Evolutionary conservation across 2,797 vertebrate genomes (phyloP), one percentile per base, ranked within the genome.

Genomic region (Champsocephalus gunnari): DNA sequence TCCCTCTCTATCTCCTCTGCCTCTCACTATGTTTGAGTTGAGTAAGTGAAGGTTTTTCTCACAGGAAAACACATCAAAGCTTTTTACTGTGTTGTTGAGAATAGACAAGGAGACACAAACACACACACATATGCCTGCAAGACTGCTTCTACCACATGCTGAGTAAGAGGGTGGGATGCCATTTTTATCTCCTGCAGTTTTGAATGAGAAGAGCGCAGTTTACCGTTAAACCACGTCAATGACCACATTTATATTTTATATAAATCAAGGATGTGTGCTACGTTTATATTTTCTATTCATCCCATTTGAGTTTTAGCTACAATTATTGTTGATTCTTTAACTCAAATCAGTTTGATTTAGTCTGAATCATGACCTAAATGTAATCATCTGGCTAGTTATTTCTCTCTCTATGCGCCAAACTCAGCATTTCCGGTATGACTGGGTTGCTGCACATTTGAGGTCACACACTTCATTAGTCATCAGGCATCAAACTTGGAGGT

Each of bases 381-480:
- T 38, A 38, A 38, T 19, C 59, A 28, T 68, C 50, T 57, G 45
- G 60, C 49, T 68, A 14, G 13, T 51, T 70, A 32, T 64, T 65
- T 71, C 48, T 21, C 43, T n/a, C 12, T 45, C 19, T 45, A 6
- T 48, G 16, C 12, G 24, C 75, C 62, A 88, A 83, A 88, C 82
- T 90, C 86, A 89, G 71, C 79, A 69, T 77, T 86, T 66, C 62
- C 73, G 17, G 41, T 59, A 75, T 77, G 68, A 69, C 81, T 79
- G 65, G 17, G 55, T 74, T 53, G 80, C 87, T 73, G 72, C 9
- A n/a, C 50, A 73, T 92, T 90, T 86, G 79, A 90, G 89, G 91
- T 91, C 90, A 89, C 73, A 71, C 43, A 34, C 83, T 91, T 88
- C 82, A 81, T 89, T 86, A 87, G 91, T 90, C 85, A 90, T 86